Base-by-base conservation (phyloP, 1,140 invertebrate genomes). In the Drosophila triauraria region DNA sequence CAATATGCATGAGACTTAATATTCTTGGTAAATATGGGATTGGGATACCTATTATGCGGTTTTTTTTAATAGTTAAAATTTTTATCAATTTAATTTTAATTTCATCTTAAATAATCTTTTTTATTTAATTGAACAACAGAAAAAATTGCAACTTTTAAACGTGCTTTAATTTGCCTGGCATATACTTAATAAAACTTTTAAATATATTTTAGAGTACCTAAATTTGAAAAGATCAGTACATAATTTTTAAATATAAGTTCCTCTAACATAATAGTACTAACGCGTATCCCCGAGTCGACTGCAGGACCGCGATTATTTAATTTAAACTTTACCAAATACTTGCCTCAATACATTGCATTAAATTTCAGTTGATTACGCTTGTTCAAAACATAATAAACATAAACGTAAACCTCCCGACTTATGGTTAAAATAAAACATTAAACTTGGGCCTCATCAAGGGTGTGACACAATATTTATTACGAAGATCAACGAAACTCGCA, bases 391-490 rank as follows among this genome's bases (percentile, higher is more conserved):
- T 62, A 62, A 27, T 38, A 6, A 65, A 46, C 12, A 40, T 25
- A 12, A 9, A 17, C 47, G 53, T 70, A 67, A 70, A 67, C 43
- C 20, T 30, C 9, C 32, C 10, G 44, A 54, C 38, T 54, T 38
- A 70, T 68, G 62, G 12, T 32, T 40, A 23, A 23, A 44, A 23
- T 30, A n/a, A 13, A 69, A 44, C 48, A 43, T 43, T 27, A 38
- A 15, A 15, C 35, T 53, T 38, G 13, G 62, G 62, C 17, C 40
- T 17, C 67, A 54, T 68, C 48, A 68, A 70, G 62, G 67, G 62
- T 67, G 67, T 54, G 62, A 70, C 48, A 46, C 51, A 53, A 53
- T 46, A 67, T 67, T 38, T 43, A 43, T 50, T 51, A n/a, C 47
- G 59, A 12, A 35, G 63, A 67, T 67, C 30, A 69, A 25, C 46